These are phyloP conservation scores for Rhynchotus rufescens DNA, from an alignment of 2,797 vertebrate genomes.

Conservation along the genomic window DNA sequence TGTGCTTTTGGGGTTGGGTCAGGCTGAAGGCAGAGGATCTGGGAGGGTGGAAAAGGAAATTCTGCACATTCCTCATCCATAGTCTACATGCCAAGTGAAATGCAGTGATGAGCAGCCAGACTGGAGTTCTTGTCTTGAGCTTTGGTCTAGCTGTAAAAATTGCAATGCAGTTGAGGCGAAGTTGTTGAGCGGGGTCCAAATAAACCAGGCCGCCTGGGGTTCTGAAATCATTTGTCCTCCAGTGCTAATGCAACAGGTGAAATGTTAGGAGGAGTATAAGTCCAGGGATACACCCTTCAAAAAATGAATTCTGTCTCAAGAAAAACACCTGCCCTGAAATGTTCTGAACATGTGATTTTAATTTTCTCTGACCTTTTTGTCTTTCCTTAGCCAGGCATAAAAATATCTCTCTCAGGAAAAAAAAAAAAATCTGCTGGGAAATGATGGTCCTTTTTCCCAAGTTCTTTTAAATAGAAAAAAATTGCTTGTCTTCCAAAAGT, in stretches of 20 bases:
- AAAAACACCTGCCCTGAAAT: constrained; percentile 73
- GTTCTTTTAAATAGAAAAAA: constrained; percentile 33
- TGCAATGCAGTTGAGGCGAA: background rate
- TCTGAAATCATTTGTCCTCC: background rate
- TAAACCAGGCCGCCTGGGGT: background rate
- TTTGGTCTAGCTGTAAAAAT: background rate
- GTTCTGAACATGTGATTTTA: constrained; percentile 53
- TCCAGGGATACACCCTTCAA: background rate
- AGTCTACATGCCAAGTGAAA: constrained; percentile 66
- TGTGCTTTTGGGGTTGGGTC: constrained; percentile 72
- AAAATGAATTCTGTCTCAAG: constrained; percentile 41
- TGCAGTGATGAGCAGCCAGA: constrained; percentile 41
- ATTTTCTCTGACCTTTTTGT: constrained; percentile 65
- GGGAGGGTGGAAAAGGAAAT: constrained; percentile 79
- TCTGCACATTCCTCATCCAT: constrained; percentile 75
- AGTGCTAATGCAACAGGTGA: constrained; percentile 26
- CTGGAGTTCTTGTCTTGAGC: background rate
- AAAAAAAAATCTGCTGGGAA: constrained; percentile 56
- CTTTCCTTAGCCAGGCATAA: constrained; percentile 44
- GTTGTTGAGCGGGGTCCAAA: background rate
- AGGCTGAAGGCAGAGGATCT: constrained; percentile 76
- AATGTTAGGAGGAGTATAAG: background rate
- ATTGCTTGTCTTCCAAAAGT: constrained; percentile 17
- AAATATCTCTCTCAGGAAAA: constrained; percentile 62
- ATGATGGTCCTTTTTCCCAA: constrained; percentile 30